These are phyloP conservation scores for Strongylocentrotus purpuratus DNA, from an alignment of 35 echinoderm and acorn worm species.

Conservation along the genomic window DNA sequence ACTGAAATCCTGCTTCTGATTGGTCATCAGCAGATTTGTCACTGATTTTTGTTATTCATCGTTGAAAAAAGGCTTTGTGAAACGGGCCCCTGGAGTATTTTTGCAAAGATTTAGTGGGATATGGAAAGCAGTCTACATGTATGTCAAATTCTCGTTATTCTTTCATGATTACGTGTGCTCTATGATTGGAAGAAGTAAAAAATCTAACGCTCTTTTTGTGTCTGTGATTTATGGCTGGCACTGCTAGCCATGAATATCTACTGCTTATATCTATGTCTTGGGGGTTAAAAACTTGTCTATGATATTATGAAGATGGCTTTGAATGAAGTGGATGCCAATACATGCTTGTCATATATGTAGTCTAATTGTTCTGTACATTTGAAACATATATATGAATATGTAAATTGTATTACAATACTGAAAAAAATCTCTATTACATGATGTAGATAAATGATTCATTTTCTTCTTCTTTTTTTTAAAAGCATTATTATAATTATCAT, in stretches of 20 bases:
- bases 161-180: slow-evolving; percentile 3
- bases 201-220: not conserved
- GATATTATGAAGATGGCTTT: not conserved
- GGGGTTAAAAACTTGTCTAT: not conserved
- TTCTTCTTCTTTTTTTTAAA: not conserved
- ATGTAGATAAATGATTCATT: slow-evolving; percentile 14
- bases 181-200: not conserved
- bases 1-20: too few species aligned
- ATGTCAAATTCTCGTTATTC: not conserved
- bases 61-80: too few species aligned
- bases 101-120: not conserved
- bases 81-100: not conserved
- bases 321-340: not conserved
- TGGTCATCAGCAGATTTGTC: too few species aligned
- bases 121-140: not conserved
- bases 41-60: too few species aligned
- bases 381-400: slow-evolving; percentile 5
- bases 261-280: not conserved
- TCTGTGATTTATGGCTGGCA: not conserved
- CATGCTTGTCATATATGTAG: slow-evolving; percentile 2
- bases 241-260: not conserved
- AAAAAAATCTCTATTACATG: slow-evolving; percentile 11
- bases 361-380: not conserved
- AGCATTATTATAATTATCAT: slow-evolving; percentile 3
- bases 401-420: slow-evolving; percentile 14